Base-by-base conservation (phyloP, 37 sponge, comb jelly and placozoan species). In the Lycopodina hypogea region DNA sequence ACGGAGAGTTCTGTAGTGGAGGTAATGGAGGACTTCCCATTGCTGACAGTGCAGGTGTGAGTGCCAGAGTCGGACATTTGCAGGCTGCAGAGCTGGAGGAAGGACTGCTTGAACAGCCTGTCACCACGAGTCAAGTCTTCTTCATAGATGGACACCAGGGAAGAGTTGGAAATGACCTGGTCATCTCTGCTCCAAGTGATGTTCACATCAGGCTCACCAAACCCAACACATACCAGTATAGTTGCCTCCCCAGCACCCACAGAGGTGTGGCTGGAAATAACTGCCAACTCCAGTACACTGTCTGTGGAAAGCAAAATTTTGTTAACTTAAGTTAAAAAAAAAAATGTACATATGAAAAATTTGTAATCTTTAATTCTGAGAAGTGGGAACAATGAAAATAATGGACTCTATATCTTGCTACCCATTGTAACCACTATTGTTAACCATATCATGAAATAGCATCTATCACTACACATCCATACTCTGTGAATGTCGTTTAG, bases 161-260 rank as follows among this genome's bases (percentile, higher is more conserved):
- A 63, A 32, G 32, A 39, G 36, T 80, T 80, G 60, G 42, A 33
- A 12, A 71, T 55, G 8, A 39, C 30, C 41, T 30, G 34, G 28
- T 71, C 80, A 37, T 70, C 69, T n/a, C 23, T 56, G 40, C 8
- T 42, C 80, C 80, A 80, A 17, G 42, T 14, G 34, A 80, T 70
- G 42, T 45, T 18, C 6, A 66, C 68, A 50, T 36, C 30, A 1
- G 80, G 80, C 22, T 39, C 34, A 0, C 80, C 80, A 58, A 69
- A 58, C 0, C 65, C 80, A 41, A 80, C 80, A 70, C 80, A 80
- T 22, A 38, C 42, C 3, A 59, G 35, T 32, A 58, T 32, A 28
- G 59, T 34, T 17, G 80, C 70, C 41, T 71, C 55, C 1, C 80
- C 80, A 21, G 24, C 71, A 56, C 22, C 28, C 29, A 69, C 23